Percentiles rank a stretch among this genome's conserved stretches.
phyloP scores from a whole-genome alignment of 2,113 vertebrate genomes.

The Merops nubicus region DNA sequence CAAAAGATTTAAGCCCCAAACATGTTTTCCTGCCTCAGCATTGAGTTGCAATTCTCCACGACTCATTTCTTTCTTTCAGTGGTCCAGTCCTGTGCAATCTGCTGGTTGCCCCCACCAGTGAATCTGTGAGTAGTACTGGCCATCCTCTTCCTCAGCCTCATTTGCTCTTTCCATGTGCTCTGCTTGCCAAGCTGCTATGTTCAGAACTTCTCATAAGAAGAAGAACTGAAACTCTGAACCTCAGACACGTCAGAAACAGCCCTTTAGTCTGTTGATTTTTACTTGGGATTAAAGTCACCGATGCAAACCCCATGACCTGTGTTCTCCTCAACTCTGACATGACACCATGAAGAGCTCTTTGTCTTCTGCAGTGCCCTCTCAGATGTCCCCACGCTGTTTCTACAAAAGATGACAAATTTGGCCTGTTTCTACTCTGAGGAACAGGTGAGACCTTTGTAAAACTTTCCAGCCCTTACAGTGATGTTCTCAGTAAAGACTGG shows the following conservation, averaged over 20 bases:
- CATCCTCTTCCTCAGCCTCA: not conserved
- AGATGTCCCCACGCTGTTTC: no score
- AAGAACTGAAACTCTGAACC: conserved; percentile 2
- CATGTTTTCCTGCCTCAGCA: not conserved
- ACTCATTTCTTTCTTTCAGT: not conserved
- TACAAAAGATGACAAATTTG: no score
- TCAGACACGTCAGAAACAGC: not conserved
- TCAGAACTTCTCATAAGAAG: not conserved
- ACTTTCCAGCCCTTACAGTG: no score
- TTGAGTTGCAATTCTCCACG: not conserved
- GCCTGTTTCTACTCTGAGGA: no score
- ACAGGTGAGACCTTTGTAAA: no score
- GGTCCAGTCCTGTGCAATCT: not conserved
- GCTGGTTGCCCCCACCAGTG: not conserved
- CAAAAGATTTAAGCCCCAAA: not conserved
- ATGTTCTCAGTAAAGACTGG: no score
- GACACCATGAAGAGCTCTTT: not conserved
- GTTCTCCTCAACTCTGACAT: not conserved
- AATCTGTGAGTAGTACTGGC: not conserved
- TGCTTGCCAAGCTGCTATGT: not conserved
- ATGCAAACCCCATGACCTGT: no score
- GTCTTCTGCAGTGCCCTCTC: not conserved
- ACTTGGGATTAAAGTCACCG: not conserved
- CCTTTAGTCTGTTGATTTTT: not conserved
- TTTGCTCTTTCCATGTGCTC: not conserved